A percentile compares a stretch with the other conserved stretches of the same genome.
Evolutionary conservation across 2,888 invertebrate genomes (phyloP).

Genomic region (Gandaritis pyraliata): DNA sequence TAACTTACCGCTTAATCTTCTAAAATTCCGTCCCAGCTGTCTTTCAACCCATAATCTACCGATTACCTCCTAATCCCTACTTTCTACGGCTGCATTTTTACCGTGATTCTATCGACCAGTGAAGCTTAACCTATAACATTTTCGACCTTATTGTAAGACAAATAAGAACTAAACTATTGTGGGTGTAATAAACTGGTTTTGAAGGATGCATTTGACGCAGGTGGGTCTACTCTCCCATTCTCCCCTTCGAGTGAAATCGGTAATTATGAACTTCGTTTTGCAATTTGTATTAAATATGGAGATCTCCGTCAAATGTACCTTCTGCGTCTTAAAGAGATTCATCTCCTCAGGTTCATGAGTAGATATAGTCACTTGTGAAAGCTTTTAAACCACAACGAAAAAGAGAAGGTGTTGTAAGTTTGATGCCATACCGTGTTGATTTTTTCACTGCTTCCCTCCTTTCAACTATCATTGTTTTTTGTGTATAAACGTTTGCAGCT

Average conservation of each 20-base stretch:
- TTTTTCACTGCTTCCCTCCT: no score
- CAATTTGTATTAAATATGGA: conserved; percentile 43
- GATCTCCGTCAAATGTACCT: neutral
- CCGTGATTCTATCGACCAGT: conserved; percentile 1
- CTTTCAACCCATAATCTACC: conserved; percentile 8
- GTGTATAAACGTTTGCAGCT: no score
- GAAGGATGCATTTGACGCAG: conserved; percentile 65
- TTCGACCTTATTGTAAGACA: neutral
- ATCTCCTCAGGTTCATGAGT: no score
- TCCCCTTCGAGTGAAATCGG: conserved; percentile 43
- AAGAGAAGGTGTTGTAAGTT: no score
- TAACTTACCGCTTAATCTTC: neutral
- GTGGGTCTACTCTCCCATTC: conserved; percentile 48
- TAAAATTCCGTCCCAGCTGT: conserved; percentile 15
- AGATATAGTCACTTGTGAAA: no score
- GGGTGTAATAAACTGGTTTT: neutral
- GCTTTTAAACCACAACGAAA: no score
- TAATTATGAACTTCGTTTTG: conserved; percentile 53
- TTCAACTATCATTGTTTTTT: no score
- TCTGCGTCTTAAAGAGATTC: neutral
- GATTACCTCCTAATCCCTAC: neutral
- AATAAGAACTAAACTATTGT: neutral
- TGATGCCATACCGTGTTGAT: no score
- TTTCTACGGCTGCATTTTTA: conserved; percentile 7
- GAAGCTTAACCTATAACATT: neutral